phyloP scores from a whole-genome alignment of 2,797 vertebrate genomes.

The Syngnathus acus region DNA sequence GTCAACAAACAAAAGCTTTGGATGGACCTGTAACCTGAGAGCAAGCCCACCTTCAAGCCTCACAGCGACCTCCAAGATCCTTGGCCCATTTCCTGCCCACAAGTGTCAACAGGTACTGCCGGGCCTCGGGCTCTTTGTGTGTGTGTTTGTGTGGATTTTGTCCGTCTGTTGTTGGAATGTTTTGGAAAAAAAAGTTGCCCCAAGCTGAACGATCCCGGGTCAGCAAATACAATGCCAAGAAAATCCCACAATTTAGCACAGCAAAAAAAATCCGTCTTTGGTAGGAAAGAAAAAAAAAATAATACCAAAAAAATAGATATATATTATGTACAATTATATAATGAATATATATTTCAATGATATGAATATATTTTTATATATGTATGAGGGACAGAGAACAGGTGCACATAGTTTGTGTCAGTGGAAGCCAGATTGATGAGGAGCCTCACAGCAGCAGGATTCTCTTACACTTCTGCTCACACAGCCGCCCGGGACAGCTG shows the following conservation, averaged over 20 bases:
- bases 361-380: not conserved
- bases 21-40: conserved; percentile 75
- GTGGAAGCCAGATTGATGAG: conserved; percentile 69
- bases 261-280: too few relatives aligned
- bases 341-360: too few relatives aligned
- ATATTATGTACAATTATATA: too few relatives aligned
- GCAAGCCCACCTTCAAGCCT: conserved; percentile 35
- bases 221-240: not conserved
- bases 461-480: conserved; percentile 68
- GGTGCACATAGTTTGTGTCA: conserved; percentile 77
- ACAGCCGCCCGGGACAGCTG: conserved; percentile 53
- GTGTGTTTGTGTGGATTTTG: not conserved
- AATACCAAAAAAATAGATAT: too few relatives aligned
- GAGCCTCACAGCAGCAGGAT: conserved; percentile 53
- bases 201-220: not conserved
- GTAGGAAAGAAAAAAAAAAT: too few relatives aligned
- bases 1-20: conserved; percentile 70
- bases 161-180: not conserved
- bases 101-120: conserved; percentile 32
- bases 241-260: not conserved
- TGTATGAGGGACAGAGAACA: conserved; percentile 49
- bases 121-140: conserved; percentile 39
- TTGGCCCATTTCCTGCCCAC: conserved; percentile 40
- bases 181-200: not conserved
- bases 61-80: not conserved